phyloP scores from a whole-genome alignment of 2,888 invertebrate species.

The Seira ritae region DNA sequence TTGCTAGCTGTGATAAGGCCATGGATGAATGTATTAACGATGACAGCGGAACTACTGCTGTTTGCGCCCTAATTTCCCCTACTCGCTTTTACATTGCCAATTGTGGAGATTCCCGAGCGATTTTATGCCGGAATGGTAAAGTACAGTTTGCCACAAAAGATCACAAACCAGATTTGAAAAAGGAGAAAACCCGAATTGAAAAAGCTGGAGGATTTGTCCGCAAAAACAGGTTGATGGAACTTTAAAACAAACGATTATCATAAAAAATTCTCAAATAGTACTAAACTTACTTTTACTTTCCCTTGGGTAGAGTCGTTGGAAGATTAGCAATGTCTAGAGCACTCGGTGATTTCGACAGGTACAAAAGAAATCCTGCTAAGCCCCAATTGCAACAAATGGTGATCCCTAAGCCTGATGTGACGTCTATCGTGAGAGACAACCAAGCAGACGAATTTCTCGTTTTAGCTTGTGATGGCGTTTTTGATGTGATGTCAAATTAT shows the following conservation, averaged over 20 bases:
- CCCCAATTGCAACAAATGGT: slow-evolving; percentile 42
- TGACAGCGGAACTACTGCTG: slow-evolving; percentile 45
- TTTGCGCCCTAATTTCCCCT: slow-evolving; percentile 77
- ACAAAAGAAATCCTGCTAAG: slow-evolving; percentile 24
- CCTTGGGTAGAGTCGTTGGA: slow-evolving; percentile 23
- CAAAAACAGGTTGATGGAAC: slow-evolving; percentile 20
- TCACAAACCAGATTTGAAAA: slow-evolving; percentile 76
- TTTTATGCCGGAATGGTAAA: slow-evolving; percentile 77
- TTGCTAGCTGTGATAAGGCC: slow-evolving; percentile 2
- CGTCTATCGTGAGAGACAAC: slow-evolving; percentile 27
- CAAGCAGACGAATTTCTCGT: slow-evolving; percentile 32
- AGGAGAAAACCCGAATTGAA: slow-evolving; percentile 33
- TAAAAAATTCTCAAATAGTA: not conserved
- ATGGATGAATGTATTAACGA: slow-evolving; percentile 33
- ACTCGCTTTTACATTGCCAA: slow-evolving; percentile 78
- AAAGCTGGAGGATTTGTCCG: slow-evolving; percentile 41
- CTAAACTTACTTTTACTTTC: too few species aligned
- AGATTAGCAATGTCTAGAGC: slow-evolving; percentile 44
- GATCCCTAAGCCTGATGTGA: slow-evolving; percentile 47
- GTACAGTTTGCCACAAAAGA: slow-evolving; percentile 78
- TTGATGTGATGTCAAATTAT: slow-evolving; percentile 48
- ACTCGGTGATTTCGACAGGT: slow-evolving; percentile 39
- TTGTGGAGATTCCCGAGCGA: slow-evolving; percentile 78
- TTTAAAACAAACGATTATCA: not conserved
- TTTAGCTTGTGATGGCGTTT: slow-evolving; percentile 50